Conservation (phyloP, 2,797 vertebrate genomes). For the Alosa sapidissima region DNA sequence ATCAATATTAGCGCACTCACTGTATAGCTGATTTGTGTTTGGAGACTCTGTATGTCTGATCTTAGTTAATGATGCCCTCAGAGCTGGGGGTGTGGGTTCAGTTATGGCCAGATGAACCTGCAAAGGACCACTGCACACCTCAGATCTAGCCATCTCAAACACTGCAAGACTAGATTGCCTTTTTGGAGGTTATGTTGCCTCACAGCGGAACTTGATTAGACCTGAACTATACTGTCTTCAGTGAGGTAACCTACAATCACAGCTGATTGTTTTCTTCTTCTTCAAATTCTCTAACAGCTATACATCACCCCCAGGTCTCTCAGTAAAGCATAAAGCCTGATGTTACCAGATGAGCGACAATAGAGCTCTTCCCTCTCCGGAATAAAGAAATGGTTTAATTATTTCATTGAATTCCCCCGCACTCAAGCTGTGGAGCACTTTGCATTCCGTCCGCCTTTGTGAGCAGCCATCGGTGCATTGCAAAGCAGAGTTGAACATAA, state of each 20-base stretch:
- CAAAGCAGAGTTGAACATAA: slow-evolving; percentile 23
- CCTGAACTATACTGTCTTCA: not conserved
- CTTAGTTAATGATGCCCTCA: slow-evolving; percentile 73
- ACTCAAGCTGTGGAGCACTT: not conserved
- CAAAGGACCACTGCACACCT: slow-evolving; percentile 35
- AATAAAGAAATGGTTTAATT: not conserved
- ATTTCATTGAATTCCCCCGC: slow-evolving; percentile 8
- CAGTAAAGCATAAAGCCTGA: not conserved
- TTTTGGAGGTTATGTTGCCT: not conserved
- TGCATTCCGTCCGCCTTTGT: slow-evolving; percentile 41
- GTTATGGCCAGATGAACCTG: slow-evolving; percentile 59
- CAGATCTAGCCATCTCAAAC: not conserved
- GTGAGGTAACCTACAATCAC: not conserved
- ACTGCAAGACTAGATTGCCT: not conserved
- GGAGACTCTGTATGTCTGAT: slow-evolving; percentile 69
- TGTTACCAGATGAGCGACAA: not conserved
- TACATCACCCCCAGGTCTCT: not conserved
- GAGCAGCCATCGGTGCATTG: slow-evolving; percentile 45
- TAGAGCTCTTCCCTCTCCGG: not conserved
- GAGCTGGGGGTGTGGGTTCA: slow-evolving; percentile 66
- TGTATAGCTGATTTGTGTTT: slow-evolving; percentile 64
- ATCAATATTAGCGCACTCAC: slow-evolving; percentile 65
- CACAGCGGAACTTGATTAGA: not conserved
- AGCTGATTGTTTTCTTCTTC: not conserved
- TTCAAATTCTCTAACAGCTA: not conserved